These are phyloP conservation scores for Steinernema carpocapsae DNA, from an alignment of 2,888 invertebrate genomes.

Conservation along the genomic window DNA sequence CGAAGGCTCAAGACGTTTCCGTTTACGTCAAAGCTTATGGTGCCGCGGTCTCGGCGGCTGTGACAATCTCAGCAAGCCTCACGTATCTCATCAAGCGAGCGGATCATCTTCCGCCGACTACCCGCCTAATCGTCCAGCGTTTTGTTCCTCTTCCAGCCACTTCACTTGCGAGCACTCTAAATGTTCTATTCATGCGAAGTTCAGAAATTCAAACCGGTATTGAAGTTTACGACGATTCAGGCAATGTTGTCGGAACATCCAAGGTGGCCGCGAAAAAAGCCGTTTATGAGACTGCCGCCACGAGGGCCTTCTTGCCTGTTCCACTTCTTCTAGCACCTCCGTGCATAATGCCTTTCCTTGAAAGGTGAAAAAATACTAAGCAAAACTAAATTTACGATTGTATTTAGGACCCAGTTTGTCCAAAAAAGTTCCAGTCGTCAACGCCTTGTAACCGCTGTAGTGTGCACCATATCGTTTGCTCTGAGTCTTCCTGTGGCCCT, in stretches of 20 bases:
- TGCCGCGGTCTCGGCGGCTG: constrained; percentile 72
- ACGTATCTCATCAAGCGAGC: constrained; percentile 62
- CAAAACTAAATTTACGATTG: background rate
- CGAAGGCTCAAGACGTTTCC: constrained; percentile 70
- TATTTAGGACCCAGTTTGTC: constrained; percentile 44
- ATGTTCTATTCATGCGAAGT: constrained; percentile 72
- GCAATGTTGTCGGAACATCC: constrained; percentile 71
- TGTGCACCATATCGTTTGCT: constrained; percentile 69
- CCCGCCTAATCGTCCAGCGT: constrained; percentile 47
- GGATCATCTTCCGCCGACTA: constrained; percentile 36
- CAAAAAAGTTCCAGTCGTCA: constrained; percentile 39
- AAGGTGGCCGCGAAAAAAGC: constrained; percentile 71
- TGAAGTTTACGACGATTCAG: constrained; percentile 70
- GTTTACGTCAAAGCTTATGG: constrained; percentile 71
- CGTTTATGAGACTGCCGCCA: constrained; percentile 61
- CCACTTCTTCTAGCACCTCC: constrained; percentile 63
- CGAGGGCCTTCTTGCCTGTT: constrained; percentile 64
- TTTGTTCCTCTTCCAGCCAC: constrained; percentile 65
- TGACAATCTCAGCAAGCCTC: constrained; percentile 71
- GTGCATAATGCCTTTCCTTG: constrained; percentile 64
- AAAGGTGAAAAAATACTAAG: constrained; percentile 47
- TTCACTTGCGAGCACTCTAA: constrained; percentile 65
- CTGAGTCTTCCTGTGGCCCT: constrained; percentile 72
- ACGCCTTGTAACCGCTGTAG: constrained; percentile 71
- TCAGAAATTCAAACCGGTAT: constrained; percentile 71